Evolutionary conservation across 2,888 invertebrate genomes (phyloP), one percentile per base, ranked within the genome.

Genomic region (Lasioglossum marginatum): DNA sequence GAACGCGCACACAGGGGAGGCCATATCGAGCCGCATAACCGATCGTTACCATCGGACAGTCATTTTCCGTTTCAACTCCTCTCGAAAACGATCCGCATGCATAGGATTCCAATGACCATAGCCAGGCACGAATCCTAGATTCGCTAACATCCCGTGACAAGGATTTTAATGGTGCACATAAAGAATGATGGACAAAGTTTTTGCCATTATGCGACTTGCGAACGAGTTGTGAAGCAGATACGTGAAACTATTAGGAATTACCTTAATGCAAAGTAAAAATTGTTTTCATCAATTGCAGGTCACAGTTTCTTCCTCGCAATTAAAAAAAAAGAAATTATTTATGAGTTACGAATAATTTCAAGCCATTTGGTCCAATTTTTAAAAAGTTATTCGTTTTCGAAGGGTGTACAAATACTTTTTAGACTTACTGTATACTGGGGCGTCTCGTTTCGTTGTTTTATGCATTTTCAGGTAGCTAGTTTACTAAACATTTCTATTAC

Each of bases 31-130:
- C n/a, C 57, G 34, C 63, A 48, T 70, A 80, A 31, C 48, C 63
- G 76, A 23, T 72, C 81, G 71, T 81, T 73, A 72, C 45, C 75
- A 16, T 37, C 19, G 68, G 34, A 37, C 77, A n/a, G 43, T 82
- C 77, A 34, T 68, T 40, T 74, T 37, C 68, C 68, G 34, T 52
- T 75, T 81, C 60, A 57, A 34, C 45, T 40, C 40, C n/a, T 12
- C 40, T 79, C 40, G 63, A 48, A 60, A 63, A 57, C 79, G 70
- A 19, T 71, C 63, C 34, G n/a, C 71, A n/a, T 27, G 60, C 45
- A 31, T 76, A n/a, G 48, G 23, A 71, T 76, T 76, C 72, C 66
- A 48, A 48, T 1, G n/a, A 19, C 19, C 68, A 6, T 43, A 31
- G 57, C 27, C 10, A 40, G 19, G 19, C 19, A 19, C 72, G 31